These are phyloP conservation scores for Phasia obesa DNA, from an alignment of 2,888 invertebrate genomes.

Conservation along the genomic window DNA sequence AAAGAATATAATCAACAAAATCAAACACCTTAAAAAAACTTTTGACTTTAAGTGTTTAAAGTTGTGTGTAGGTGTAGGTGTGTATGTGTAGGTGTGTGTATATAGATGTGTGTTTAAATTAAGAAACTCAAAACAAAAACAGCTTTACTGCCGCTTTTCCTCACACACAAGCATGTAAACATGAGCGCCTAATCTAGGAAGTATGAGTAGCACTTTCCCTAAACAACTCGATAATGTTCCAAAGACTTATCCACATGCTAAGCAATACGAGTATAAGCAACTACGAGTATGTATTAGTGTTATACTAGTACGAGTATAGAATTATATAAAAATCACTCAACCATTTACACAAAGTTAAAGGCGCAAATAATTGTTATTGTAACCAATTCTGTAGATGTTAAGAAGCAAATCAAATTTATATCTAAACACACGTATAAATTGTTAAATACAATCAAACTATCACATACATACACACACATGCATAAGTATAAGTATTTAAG, in stretches of 20 bases:
- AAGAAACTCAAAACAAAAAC: conserved; percentile 30
- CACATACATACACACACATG: background rate
- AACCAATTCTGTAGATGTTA: conserved; percentile 60
- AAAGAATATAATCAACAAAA: conserved; percentile 9
- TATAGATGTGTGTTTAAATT: conserved; percentile 8
- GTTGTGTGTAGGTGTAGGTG: background rate
- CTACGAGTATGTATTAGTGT: background rate
- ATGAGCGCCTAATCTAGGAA: background rate
- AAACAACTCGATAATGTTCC: no score
- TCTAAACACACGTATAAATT: background rate
- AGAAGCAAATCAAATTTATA: conserved; percentile 32
- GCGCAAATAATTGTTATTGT: conserved; percentile 70
- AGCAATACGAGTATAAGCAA: background rate
- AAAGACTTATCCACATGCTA: no score
- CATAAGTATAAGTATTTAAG: background rate
- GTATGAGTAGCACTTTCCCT: no score
- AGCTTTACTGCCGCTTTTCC: background rate
- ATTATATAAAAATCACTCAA: conserved; percentile 61
- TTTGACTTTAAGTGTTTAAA: conserved; percentile 39
- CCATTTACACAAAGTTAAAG: conserved; percentile 67
- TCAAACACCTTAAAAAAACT: conserved; percentile 46
- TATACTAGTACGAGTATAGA: background rate
- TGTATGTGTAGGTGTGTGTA: background rate
- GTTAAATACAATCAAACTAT: no score
- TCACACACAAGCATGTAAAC: background rate